These are phyloP conservation scores for Melanotaenia maccullochi DNA, from an alignment of 2,797 vertebrate genomes.

Conservation along the genomic window DNA sequence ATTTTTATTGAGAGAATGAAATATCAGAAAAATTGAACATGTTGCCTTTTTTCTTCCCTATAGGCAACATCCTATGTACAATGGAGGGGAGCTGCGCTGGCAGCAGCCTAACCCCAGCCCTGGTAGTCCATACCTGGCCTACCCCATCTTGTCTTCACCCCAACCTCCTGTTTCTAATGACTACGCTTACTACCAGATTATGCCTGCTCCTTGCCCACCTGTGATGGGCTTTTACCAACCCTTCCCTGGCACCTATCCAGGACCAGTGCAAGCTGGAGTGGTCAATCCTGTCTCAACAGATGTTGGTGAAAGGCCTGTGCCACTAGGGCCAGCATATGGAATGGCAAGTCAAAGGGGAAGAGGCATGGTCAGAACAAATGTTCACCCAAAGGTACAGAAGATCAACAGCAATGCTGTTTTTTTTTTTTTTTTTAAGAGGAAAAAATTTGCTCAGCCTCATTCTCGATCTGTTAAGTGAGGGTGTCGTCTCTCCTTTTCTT, in stretches of 20 bases:
- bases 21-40: background rate
- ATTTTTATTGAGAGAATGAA: background rate
- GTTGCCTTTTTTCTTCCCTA: conserved; percentile 35
- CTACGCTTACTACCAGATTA: conserved; percentile 95
- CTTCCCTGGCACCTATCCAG: conserved; percentile 88
- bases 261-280: conserved; percentile 88
- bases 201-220: conserved; percentile 95
- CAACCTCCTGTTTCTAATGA: conserved; percentile 94
- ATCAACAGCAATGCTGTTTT: background rate
- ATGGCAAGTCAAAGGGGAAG: conserved; percentile 87
- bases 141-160: conserved; percentile 92
- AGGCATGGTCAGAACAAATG: conserved; percentile 83
- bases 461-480: background rate
- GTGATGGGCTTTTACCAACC: conserved; percentile 99
- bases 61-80: conserved; percentile 94
- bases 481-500: background rate
- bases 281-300: conserved; percentile 88
- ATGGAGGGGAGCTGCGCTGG: conserved; percentile 93
- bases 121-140: conserved; percentile 93
- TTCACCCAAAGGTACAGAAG: conserved; percentile 87
- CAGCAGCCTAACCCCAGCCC: conserved; percentile 92
- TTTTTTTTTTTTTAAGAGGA: too few species aligned
- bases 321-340: conserved; percentile 85
- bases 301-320: conserved; percentile 86
- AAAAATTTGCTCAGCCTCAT: background rate